A percentile compares a stretch with the other conserved stretches of the same genome.
Conservation (phyloP, 1,140 invertebrate species). For the Idris sp. region DNA sequence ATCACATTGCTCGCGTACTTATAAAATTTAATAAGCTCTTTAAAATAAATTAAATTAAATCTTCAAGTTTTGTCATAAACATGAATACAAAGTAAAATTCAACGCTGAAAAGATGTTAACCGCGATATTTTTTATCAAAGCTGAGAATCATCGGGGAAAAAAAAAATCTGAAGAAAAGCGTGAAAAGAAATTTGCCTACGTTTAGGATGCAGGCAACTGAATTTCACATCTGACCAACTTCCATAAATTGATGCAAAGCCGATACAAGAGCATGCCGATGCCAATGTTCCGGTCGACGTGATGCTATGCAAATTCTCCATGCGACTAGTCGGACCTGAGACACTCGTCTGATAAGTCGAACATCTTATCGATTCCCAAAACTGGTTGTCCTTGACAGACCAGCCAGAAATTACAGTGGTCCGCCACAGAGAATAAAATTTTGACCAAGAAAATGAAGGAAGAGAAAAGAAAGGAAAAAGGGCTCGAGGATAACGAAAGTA, state of each 20-base stretch:
- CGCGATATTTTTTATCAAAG: too few relatives aligned
- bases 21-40: too few relatives aligned
- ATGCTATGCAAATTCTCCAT: conserved; percentile 47
- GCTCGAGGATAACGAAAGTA: conserved; percentile 34
- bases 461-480: conserved; percentile 2
- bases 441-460: conserved; percentile 1
- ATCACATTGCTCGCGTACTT: too few relatives aligned
- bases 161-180: conserved; percentile 10
- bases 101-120: too few relatives aligned
- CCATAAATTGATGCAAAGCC: conserved; percentile 35
- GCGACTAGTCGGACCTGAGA: conserved; percentile 11
- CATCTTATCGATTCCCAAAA: conserved; percentile 55
- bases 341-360: conserved; percentile 38
- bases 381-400: conserved; percentile 43
- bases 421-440: neutral
- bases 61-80: too few relatives aligned
- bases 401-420: conserved; percentile 34
- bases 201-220: conserved; percentile 9
- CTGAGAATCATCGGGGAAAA: too few relatives aligned
- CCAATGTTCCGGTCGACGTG: conserved; percentile 41
- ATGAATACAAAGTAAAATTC: too few relatives aligned
- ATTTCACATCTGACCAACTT: conserved; percentile 44
- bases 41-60: too few relatives aligned
- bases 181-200: conserved; percentile 7
- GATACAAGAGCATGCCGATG: conserved; percentile 30